Evolutionary conservation across 2,888 invertebrate species (phyloP).

Genomic region (Nineta flava): DNA sequence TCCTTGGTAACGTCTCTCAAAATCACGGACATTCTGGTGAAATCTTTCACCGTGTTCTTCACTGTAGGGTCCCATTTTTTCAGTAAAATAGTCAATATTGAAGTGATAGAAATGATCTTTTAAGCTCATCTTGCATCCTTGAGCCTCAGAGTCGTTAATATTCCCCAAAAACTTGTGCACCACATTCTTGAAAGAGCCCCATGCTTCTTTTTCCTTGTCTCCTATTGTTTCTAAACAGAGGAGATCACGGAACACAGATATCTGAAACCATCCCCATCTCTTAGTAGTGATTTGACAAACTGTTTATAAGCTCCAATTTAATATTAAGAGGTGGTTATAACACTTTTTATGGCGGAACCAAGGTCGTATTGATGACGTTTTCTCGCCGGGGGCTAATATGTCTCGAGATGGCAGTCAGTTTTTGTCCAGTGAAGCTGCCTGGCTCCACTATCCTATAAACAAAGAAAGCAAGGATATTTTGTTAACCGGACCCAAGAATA

Average conservation of each 20-base stretch:
- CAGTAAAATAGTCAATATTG: background rate
- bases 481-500: conserved; percentile 16
- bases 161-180: background rate
- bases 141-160: background rate
- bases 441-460: conserved; percentile 15
- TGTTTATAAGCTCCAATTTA: conserved; percentile 10
- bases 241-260: background rate
- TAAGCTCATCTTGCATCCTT: background rate
- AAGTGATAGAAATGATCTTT: background rate
- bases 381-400: conserved; percentile 3
- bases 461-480: conserved; percentile 16
- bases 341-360: conserved; percentile 10
- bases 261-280: background rate
- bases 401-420: conserved; percentile 12
- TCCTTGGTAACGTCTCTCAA: background rate
- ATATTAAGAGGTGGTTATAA: conserved; percentile 12
- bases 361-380: conserved; percentile 11
- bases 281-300: background rate
- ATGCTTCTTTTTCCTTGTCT: background rate
- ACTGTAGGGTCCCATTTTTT: background rate
- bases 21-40: background rate
- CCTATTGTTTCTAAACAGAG: background rate
- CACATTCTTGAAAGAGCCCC: background rate
- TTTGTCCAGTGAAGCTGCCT: conserved; percentile 12
- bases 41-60: background rate